Conservation (phyloP, 1,140 invertebrate species). For the Danaus plexippus region DNA sequence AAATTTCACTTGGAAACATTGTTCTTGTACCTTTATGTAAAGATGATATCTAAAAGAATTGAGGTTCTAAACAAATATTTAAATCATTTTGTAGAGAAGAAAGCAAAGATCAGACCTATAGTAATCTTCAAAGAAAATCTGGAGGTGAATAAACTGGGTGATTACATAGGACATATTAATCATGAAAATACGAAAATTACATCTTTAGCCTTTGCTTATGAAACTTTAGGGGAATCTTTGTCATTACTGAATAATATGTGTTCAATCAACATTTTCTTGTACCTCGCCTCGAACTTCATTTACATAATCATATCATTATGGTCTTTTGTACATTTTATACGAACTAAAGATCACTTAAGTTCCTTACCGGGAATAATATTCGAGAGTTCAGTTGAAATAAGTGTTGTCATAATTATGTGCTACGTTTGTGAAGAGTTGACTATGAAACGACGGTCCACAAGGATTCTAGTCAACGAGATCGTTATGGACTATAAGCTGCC, state of each 20-base stretch:
- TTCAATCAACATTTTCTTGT: conserved; percentile 38
- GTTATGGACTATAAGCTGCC: conserved; percentile 36
- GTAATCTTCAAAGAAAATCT: background rate
- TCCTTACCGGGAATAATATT: conserved; percentile 21
- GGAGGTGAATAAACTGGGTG: background rate
- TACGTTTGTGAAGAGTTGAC: conserved; percentile 33
- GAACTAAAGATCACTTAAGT: conserved; percentile 8
- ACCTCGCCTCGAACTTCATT: conserved; percentile 31
- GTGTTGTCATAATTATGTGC: conserved; percentile 31
- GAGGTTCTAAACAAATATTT: conserved; percentile 11
- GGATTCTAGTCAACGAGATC: conserved; percentile 32
- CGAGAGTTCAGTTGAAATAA: conserved; percentile 27
- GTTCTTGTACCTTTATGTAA: conserved; percentile 4
- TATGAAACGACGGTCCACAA: conserved; percentile 25
- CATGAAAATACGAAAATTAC: conserved; percentile 22
- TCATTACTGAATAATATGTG: conserved; percentile 33
- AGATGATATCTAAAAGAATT: conserved; percentile 14
- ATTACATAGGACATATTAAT: background rate
- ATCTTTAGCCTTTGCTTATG: conserved; percentile 29
- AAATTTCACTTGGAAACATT: conserved; percentile 1
- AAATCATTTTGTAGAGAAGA: conserved; percentile 5
- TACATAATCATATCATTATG: conserved; percentile 36
- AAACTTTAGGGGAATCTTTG: conserved; percentile 32
- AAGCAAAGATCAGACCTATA: background rate
- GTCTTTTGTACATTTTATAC: conserved; percentile 29